Percentiles rank a stretch among this genome's conserved stretches.
These are phyloP conservation scores for Tenualosa thibaudeaui DNA, from an alignment of 2,797 vertebrate species.

Conservation along the genomic window DNA sequence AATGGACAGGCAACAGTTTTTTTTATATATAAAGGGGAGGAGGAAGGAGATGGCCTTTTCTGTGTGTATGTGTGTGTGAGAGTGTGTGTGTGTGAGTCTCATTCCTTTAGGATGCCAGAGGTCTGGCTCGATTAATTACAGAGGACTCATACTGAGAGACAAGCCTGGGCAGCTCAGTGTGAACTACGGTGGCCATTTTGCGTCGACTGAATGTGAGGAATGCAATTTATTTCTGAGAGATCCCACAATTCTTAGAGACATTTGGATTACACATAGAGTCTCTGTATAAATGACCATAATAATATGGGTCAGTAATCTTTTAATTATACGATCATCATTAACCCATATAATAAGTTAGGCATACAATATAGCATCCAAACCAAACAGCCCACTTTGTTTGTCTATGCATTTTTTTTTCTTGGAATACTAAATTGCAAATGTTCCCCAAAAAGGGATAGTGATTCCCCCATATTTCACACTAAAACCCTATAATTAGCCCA, in stretches of 20 bases:
- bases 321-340: background rate
- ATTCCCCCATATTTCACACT: background rate
- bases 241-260: background rate
- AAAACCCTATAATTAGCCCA: background rate
- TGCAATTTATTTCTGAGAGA: background rate
- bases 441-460: background rate
- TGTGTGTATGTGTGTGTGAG: constrained; percentile 9
- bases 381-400: constrained; percentile 1
- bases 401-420: background rate
- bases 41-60: background rate
- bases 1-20: background rate
- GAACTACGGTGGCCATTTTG: background rate
- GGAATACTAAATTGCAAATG: background rate
- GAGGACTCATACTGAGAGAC: constrained; percentile 1
- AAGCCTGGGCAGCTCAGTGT: background rate
- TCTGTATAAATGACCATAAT: background rate
- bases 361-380: background rate
- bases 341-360: background rate
- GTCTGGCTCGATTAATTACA: constrained; percentile 21
- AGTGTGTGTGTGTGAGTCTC: background rate
- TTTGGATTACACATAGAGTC: background rate
- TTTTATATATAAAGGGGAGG: background rate
- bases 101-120: constrained; percentile 13
- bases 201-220: background rate
- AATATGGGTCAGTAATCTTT: constrained; percentile 6